Evolutionary conservation across 1,140 invertebrate species (phyloP).

Genomic region (Amphibalanus amphitrite): DNA sequence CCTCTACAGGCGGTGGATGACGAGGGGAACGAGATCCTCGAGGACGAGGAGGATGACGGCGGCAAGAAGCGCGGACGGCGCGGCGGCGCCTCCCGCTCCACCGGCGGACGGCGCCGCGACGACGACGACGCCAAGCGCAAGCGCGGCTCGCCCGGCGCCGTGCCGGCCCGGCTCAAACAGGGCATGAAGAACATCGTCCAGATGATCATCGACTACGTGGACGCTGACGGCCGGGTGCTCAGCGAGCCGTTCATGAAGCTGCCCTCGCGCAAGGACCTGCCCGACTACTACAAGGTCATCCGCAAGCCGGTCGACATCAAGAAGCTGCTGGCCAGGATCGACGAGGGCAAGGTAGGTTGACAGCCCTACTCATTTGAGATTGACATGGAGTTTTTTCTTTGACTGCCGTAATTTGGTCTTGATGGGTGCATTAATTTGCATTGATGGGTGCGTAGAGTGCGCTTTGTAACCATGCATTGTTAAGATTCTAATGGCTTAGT

Average conservation of each 20-base stretch:
- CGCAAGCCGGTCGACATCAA: constrained; percentile 90
- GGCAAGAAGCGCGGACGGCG: constrained; percentile 4
- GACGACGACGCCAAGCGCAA: constrained; percentile 29
- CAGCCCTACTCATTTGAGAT: no score
- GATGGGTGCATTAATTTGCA: no score
- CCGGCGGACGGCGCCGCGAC: constrained; percentile 18
- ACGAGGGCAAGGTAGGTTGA: constrained; percentile 61
- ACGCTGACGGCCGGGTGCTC: constrained; percentile 61
- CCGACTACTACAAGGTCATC: constrained; percentile 97
- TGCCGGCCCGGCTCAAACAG: constrained; percentile 30
- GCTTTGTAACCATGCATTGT: no score
- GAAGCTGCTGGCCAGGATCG: constrained; percentile 69
- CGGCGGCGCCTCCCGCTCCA: not conserved
- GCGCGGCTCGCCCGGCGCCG: constrained; percentile 8
- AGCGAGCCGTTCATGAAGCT: constrained; percentile 91
- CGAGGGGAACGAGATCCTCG: constrained; percentile 14
- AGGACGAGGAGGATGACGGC: constrained; percentile 21
- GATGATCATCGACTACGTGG: constrained; percentile 62
- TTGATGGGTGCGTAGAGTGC: no score
- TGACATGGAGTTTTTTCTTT: no score
- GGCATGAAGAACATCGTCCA: constrained; percentile 60
- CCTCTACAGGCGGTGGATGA: constrained; percentile 9
- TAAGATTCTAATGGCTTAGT: no score
- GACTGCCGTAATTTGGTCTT: no score
- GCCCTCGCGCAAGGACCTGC: constrained; percentile 73